Evolutionary conservation across 2,113 vertebrate genomes (phyloP).

Genomic region (Prietella phreatophila): DNA sequence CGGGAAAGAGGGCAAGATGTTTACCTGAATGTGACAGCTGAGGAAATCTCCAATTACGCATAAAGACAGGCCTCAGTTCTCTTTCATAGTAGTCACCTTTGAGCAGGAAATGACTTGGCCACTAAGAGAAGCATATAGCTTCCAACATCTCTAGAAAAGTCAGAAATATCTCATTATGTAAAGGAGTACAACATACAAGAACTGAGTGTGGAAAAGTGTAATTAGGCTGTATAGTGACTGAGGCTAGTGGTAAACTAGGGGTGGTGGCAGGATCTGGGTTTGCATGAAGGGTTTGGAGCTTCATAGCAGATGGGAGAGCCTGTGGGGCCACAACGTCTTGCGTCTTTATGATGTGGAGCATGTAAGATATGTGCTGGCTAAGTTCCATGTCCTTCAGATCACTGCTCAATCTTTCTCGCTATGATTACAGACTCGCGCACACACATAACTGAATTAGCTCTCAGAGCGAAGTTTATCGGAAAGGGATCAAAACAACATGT

Average conservation of each 20-base stretch:
- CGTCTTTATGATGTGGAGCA: slow-evolving; percentile 65
- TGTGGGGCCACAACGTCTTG: slow-evolving; percentile 59
- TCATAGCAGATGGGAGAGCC: slow-evolving; percentile 71
- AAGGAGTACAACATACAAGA: slow-evolving; percentile 63
- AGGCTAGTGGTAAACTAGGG: slow-evolving; percentile 38
- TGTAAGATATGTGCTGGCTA: slow-evolving; percentile 73
- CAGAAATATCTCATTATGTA: slow-evolving; percentile 74
- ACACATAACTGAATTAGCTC: slow-evolving; percentile 16
- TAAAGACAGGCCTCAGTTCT: slow-evolving; percentile 62
- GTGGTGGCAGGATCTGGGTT: slow-evolving; percentile 39
- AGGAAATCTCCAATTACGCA: slow-evolving; percentile 73
- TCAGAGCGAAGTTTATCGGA: slow-evolving; percentile 62
- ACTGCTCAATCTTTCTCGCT: slow-evolving; percentile 52
- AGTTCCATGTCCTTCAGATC: slow-evolving; percentile 75
- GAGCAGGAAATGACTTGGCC: slow-evolving; percentile 77
- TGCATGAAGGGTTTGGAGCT: slow-evolving; percentile 58
- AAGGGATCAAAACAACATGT: slow-evolving; percentile 70
- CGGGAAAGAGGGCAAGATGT: slow-evolving; percentile 55
- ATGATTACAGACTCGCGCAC: slow-evolving; percentile 18
- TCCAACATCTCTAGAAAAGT: slow-evolving; percentile 66
- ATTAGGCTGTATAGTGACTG: slow-evolving; percentile 66
- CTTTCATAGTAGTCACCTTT: slow-evolving; percentile 53
- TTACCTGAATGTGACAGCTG: slow-evolving; percentile 61
- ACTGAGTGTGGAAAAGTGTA: slow-evolving; percentile 69
- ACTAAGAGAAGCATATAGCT: slow-evolving; percentile 64